phyloP scores from a whole-genome alignment of 2,888 invertebrate genomes.

The Morpho achilles region DNA sequence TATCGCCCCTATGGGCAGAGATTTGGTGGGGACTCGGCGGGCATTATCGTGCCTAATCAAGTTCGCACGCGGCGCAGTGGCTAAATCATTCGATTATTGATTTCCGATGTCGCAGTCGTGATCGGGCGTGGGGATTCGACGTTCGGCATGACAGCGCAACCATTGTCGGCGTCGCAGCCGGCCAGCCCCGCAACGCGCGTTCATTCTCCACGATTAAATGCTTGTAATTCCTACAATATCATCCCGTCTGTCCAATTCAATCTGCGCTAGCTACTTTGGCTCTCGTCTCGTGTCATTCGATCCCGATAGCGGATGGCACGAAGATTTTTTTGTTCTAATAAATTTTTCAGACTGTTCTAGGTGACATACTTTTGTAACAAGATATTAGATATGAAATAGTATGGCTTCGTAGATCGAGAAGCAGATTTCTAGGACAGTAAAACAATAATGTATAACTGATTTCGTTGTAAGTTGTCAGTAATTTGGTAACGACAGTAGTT shows the following conservation, averaged over 20 bases:
- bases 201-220: conserved; percentile 72
- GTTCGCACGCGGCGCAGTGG: conserved; percentile 78
- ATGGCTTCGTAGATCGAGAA: conserved; percentile 8
- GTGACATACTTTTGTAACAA: conserved; percentile 19
- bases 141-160: conserved; percentile 68
- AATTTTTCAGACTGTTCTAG: conserved; percentile 23
- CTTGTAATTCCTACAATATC: conserved; percentile 76
- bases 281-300: conserved; percentile 52
- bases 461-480: conserved; percentile 13
- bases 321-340: conserved; percentile 25
- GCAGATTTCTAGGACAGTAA: conserved; percentile 1
- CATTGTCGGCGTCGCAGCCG: conserved; percentile 63
- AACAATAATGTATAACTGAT: conserved; percentile 6
- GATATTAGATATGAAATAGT: conserved; percentile 25
- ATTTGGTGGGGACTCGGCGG: conserved; percentile 57
- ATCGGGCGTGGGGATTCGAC: conserved; percentile 65
- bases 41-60: conserved; percentile 76
- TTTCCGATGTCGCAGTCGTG: conserved; percentile 79
- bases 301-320: conserved; percentile 6
- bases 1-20: conserved; percentile 49
- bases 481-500: conserved; percentile 12
- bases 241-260: conserved; percentile 66
- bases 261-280: conserved; percentile 46
- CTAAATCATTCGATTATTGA: conserved; percentile 79
- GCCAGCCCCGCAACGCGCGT: conserved; percentile 53